Evolutionary conservation across 2,888 invertebrate species (phyloP), one percentile per base, ranked within the genome.

Genomic region (Ptilodon capucinus): DNA sequence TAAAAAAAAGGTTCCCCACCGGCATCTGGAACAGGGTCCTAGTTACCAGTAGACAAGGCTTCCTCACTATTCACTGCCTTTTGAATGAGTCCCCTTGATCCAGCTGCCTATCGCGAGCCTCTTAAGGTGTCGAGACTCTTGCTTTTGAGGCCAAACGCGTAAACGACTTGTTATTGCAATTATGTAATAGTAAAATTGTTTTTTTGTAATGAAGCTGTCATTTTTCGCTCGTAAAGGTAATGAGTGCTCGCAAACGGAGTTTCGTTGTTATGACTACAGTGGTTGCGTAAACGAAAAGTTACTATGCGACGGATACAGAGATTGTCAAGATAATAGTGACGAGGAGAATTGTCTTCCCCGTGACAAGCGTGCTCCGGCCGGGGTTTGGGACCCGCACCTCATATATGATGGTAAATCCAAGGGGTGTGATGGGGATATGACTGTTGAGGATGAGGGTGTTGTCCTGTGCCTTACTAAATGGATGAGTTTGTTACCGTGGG

Each of bases 241-340:
- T 72, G 73, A 84, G 64, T 89, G 89, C 78, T 72, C 65, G 76
- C 73, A 76, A 57, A 84, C 79, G 69, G 79, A 89, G 75, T 90
- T 91, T 79, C 92, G 86, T 88, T 91, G 89, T 81, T 91, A 92
- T 83, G 86, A 91, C 76, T 90, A 87, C 80, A 91, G 87, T 76
- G 87, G 91, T 79, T 95, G 95, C 89, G 88, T 95, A 74, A 86
- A 91, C 57, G 74, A 83, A 68, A 76, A 80, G 56, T 80, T 88
- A 61, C 78, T 91, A 58, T 95, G 95, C 87, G 93, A 95, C 78
- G 91, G 91, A 66, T 70, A 71, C 68, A 73, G 74, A 63, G 92
- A 95, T 80, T 95, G 95, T 86, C 79, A 70, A 60, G 94, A 95
- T 77, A 79, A 86, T 74, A 93, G 93, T 67, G 95, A 94, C 79